A percentile compares a stretch with the other conserved stretches of the same genome.
Conservation (phyloP, 2,888 invertebrate species). For the Cinara cedri region DNA sequence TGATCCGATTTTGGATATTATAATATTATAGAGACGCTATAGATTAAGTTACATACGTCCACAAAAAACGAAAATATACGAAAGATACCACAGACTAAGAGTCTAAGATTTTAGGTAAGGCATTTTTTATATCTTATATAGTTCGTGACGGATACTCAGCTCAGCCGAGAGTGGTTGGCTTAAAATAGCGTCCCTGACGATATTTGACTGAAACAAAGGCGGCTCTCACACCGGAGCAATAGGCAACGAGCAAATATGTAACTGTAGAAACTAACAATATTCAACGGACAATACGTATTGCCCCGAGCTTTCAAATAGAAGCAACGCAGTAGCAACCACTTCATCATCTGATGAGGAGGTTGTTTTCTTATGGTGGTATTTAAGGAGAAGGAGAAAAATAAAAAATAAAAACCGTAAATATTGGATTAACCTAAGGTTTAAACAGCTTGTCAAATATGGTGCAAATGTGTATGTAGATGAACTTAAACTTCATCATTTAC, state of each 20-base stretch:
- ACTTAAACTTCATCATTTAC: conserved; percentile 27
- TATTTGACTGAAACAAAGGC: too few relatives aligned
- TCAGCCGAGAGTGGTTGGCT: too few relatives aligned
- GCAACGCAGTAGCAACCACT: conserved; percentile 29
- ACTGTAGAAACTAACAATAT: background rate
- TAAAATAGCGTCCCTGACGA: too few relatives aligned
- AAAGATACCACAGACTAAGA: too few relatives aligned
- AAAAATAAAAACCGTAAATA: conserved; percentile 39
- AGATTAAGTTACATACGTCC: too few relatives aligned
- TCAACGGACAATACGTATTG: background rate
- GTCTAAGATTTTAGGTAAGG: too few relatives aligned
- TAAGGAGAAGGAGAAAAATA: conserved; percentile 20
- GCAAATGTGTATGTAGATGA: conserved; percentile 37
- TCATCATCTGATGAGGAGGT: conserved; percentile 33
- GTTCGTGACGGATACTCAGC: too few relatives aligned
- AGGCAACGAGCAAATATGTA: background rate
- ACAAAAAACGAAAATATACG: too few relatives aligned
- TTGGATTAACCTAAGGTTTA: conserved; percentile 27
- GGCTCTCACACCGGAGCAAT: background rate
- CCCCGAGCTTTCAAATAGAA: background rate
- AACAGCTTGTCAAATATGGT: conserved; percentile 36
- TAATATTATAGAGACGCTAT: too few relatives aligned
- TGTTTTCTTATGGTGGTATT: conserved; percentile 28
- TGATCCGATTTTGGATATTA: too few relatives aligned
- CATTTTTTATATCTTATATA: too few relatives aligned